Evolutionary conservation across 2,888 invertebrate species (phyloP), one percentile per base, ranked within the genome.

Genomic region (Drosophila meridionalis): DNA sequence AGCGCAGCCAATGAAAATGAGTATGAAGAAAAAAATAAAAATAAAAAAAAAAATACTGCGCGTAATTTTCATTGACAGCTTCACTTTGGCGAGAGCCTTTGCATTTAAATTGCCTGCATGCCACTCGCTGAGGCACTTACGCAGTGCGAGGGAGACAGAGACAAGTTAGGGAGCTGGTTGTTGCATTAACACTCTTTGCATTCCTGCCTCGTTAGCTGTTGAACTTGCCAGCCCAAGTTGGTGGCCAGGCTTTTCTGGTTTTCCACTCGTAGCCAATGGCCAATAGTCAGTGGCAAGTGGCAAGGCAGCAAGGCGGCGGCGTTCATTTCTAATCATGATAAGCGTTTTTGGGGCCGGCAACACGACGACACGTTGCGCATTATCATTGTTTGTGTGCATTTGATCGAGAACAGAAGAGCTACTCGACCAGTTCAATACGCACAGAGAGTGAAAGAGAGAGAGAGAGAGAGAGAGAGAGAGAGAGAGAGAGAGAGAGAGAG

Each of bases 41-140:
- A 48, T 63, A 72, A 59, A 62, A n/a, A 43, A 40, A 14, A 52
- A 56, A 66, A 74, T 65, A 59, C 48, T 20, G 75, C 83, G 81
- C 80, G 86, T 89, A 87, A 89, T 87, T 84, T 87, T 78, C 86
- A 88, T 89, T 87, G 88, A 87, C 90, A 89, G 86, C 88, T 78
- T 89, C 80, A 87, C 85, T 87, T 82, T 68, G 72, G 59, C 56
- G 36, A 52, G 59, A 52, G 59, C 58, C 73, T 87, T 87, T 89
- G 87, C 86, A 84, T 87, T 87, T 87, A 87, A 87, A 87, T 89
- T 87, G 85, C 77, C 87, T 80, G 82, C 82, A 84, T 89, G 90
- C 86, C 79, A 76, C 69, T 58, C 70, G 69, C 62, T 38, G 48
- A 53, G 66, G 64, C 87, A 84, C 63, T 80, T 65, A 58, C 65